Evolutionary conservation across 2,888 invertebrate genomes (phyloP).

Genomic region (Drosophila koepferae): DNA sequence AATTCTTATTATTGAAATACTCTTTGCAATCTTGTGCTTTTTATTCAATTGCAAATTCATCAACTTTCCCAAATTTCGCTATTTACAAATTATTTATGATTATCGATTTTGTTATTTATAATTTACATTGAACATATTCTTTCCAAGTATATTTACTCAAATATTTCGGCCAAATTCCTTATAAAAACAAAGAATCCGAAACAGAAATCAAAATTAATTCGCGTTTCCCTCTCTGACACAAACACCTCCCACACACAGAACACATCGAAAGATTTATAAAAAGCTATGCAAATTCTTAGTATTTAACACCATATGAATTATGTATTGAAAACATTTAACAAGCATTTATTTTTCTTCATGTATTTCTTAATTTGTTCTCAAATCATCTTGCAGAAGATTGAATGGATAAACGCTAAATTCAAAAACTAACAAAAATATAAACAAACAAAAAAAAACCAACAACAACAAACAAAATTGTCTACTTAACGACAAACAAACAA

Average conservation of each 20-base stretch:
- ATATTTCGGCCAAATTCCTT: conserved; percentile 40
- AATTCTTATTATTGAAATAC: conserved; percentile 62
- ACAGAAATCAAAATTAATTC: conserved; percentile 22
- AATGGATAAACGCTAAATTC: conserved; percentile 84
- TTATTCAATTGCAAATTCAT: conserved; percentile 60
- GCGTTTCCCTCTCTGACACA: conserved; percentile 47
- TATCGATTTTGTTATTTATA: conserved; percentile 24
- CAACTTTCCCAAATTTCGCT: conserved; percentile 57
- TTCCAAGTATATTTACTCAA: conserved; percentile 26
- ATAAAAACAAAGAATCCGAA: neutral
- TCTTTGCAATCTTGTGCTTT: conserved; percentile 69
- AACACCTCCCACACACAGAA: conserved; percentile 31
- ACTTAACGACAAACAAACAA: conserved; percentile 59
- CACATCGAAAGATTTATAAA: conserved; percentile 17
- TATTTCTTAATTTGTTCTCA: conserved; percentile 82
- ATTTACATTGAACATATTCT: conserved; percentile 23
- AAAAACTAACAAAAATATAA: conserved; percentile 49
- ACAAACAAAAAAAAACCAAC: conserved; percentile 43
- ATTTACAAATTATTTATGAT: conserved; percentile 21
- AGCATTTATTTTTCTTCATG: conserved; percentile 75
- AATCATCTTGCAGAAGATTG: conserved; percentile 86
- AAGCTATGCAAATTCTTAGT: conserved; percentile 44
- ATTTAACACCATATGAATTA: conserved; percentile 49
- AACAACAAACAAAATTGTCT: conserved; percentile 69
- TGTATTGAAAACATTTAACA: conserved; percentile 68